These are phyloP conservation scores for Geococcyx californianus DNA, from an alignment of 2,113 vertebrate genomes.

Conservation along the genomic window DNA sequence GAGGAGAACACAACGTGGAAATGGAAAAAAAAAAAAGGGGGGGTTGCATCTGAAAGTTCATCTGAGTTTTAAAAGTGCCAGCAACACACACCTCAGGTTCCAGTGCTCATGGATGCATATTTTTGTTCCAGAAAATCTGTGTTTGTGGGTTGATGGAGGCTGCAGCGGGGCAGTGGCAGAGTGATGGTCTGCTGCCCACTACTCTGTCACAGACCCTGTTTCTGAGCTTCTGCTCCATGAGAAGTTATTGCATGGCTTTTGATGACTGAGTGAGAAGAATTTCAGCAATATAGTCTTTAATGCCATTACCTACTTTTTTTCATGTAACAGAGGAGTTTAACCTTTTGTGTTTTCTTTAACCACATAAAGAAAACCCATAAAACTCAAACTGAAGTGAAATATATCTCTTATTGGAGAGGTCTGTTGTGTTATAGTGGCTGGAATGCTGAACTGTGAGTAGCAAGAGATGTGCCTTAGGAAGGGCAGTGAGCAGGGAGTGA, in stretches of 20 bases:
- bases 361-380: constrained; percentile 17
- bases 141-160: neutral
- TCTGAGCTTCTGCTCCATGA: neutral
- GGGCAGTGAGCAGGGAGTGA: neutral
- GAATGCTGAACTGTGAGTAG: neutral
- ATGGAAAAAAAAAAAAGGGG: fast-evolving
- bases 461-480: neutral
- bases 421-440: constrained; percentile 14
- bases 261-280: constrained; percentile 2
- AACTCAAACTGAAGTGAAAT: neutral
- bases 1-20: neutral
- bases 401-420: constrained; percentile 15
- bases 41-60: neutral
- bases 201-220: neutral
- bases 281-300: neutral
- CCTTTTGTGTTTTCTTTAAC: neutral
- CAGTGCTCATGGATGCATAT: fast-evolving
- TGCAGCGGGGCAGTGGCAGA: neutral
- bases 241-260: neutral
- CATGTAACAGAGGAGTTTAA: neutral
- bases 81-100: neutral
- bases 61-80: neutral
- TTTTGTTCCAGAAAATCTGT: neutral
- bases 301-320: neutral
- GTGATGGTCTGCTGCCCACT: fast-evolving